These are phyloP conservation scores for Noctua fimbriata DNA, from an alignment of 2,888 invertebrate genomes.

Conservation along the genomic window DNA sequence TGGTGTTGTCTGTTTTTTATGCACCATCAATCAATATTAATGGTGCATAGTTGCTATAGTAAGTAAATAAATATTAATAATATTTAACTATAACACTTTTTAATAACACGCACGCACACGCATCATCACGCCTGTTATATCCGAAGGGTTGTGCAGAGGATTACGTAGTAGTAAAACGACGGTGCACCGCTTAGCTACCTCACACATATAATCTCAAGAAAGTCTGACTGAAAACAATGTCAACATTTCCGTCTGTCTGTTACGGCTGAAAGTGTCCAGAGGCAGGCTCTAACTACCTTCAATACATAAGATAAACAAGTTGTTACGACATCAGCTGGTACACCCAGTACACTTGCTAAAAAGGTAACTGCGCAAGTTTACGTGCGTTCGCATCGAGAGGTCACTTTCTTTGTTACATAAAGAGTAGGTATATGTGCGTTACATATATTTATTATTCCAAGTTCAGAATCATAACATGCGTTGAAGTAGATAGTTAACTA, in stretches of 20 bases:
- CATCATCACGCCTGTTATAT: too few relatives aligned
- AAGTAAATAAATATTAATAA: too few relatives aligned
- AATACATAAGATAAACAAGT: conserved; percentile 49
- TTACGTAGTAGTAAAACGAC: too few relatives aligned
- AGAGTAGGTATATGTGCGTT: conserved; percentile 42
- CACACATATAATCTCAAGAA: not conserved
- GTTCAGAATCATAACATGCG: conserved; percentile 40
- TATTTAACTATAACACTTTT: too few relatives aligned
- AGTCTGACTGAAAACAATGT: conserved; percentile 8
- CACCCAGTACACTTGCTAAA: conserved; percentile 56
- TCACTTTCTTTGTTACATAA: conserved; percentile 75
- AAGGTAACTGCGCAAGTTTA: conserved; percentile 65
- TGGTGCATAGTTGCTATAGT: too few relatives aligned
- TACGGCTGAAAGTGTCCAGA: conserved; percentile 36
- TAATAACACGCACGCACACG: too few relatives aligned
- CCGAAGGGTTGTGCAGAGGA: too few relatives aligned
- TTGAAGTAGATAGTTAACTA: not conserved
- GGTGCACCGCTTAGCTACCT: not conserved
- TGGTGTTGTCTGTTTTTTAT: too few relatives aligned
- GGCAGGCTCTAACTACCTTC: conserved; percentile 31
- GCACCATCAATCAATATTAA: too few relatives aligned
- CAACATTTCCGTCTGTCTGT: not conserved
- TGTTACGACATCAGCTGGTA: conserved; percentile 45
- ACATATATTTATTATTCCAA: conserved; percentile 56
- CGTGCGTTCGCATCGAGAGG: conserved; percentile 60